A percentile compares a stretch with the other conserved stretches of the same genome.
These are phyloP conservation scores for Allochrocebus solatus DNA, from an alignment of 2,797 vertebrate genomes.

Conservation along the genomic window DNA sequence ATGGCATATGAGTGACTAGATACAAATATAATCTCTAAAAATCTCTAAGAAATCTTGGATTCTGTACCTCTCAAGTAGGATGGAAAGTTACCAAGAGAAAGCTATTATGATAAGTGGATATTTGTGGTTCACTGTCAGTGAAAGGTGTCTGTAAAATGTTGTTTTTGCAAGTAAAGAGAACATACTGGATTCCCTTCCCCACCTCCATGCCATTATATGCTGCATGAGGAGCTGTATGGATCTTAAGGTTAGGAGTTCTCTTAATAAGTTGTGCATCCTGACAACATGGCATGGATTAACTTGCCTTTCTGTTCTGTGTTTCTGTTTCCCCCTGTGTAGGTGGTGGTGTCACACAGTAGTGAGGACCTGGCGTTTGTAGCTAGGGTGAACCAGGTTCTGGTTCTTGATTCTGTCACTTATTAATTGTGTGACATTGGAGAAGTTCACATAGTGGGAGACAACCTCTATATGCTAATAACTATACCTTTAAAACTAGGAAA, in stretches of 20 bases:
- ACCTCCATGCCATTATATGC: neutral
- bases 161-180: neutral
- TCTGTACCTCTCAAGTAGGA: neutral
- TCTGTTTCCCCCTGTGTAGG: neutral
- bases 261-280: neutral
- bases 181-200: neutral
- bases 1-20: neutral
- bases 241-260: neutral
- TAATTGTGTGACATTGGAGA: neutral
- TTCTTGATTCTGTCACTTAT: neutral
- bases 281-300: neutral
- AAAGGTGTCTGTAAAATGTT: neutral
- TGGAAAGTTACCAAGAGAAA: neutral
- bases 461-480: neutral
- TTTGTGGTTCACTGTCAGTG: neutral
- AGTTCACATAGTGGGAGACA: neutral
- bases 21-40: neutral
- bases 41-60: neutral
- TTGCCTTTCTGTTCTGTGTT: neutral
- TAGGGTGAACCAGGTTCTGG: neutral
- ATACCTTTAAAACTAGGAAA: neutral
- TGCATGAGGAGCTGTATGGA: neutral
- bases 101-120: neutral
- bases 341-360: neutral
- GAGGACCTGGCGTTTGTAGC: neutral